Conservation (phyloP, 2,888 invertebrate genomes). For the Gasteruption jaculator region DNA sequence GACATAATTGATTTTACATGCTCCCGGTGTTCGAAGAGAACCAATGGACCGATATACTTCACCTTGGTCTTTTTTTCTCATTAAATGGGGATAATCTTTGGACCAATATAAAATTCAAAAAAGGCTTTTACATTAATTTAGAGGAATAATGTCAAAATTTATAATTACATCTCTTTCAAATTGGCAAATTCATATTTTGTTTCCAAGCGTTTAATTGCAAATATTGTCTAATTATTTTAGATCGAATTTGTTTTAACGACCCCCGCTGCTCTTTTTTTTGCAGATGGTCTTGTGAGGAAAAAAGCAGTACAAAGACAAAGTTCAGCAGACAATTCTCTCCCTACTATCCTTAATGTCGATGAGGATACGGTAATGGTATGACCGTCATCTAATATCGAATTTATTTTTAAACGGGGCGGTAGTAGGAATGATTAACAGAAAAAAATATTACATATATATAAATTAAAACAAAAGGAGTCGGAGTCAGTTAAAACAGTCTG, state of each 20-base stretch:
- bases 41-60: too few relatives aligned
- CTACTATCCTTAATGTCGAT: conserved; percentile 46
- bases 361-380: conserved; percentile 52
- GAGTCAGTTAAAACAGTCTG: conserved; percentile 18
- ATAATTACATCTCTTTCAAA: too few relatives aligned
- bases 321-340: conserved; percentile 46
- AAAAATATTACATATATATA: conserved; percentile 17
- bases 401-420: conserved; percentile 17
- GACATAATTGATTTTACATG: too few relatives aligned
- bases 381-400: conserved; percentile 32
- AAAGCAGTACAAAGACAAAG: conserved; percentile 47
- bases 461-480: conserved; percentile 21
- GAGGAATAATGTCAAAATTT: too few relatives aligned
- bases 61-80: too few relatives aligned
- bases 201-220: neutral
- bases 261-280: conserved; percentile 20
- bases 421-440: conserved; percentile 11
- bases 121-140: too few relatives aligned
- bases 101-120: too few relatives aligned
- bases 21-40: too few relatives aligned
- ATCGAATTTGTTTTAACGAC: neutral
- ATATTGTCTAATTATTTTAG: neutral
- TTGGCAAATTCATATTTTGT: conserved; percentile 1
- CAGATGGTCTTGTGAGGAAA: conserved; percentile 46
- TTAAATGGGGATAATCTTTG: too few relatives aligned